Evolutionary conservation across 2,797 vertebrate genomes (phyloP), one percentile per base, ranked within the genome.

Genomic region (Scomberomorus guttatus): DNA sequence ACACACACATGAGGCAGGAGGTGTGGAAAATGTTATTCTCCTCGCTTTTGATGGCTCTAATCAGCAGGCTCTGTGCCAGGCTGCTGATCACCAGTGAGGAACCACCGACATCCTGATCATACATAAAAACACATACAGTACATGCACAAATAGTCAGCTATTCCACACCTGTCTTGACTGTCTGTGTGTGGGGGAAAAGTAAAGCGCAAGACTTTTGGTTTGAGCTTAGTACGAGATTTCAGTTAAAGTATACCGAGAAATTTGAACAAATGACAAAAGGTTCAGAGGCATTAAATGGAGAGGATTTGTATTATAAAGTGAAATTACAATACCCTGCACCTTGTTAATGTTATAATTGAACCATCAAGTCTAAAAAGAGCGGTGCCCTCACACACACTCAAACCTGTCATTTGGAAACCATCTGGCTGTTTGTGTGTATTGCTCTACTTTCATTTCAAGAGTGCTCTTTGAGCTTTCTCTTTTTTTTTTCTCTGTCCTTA

Each of bases 1-100:
- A 59, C 54, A 22, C 22, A 48, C 42, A 62, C 27, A 1, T 34
- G 55, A 72, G 51, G 42, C 44, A 29, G 56, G 37, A 75, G 25
- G 60, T 76, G 75, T 75, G 62, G 55, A 77, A 80, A 72, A 75
- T 62, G 27, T 55, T 29, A 25, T 68, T 81, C 67, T 74, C 48
- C 44, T 59, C 24, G 22, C 65, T 68, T 65, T 34, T 39, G 57
- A 72, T 29, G 75, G 72, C 50, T 77, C 57, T 75, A 79, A 85
- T 87, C 80, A 77, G 52, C 60, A 29, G 73, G 75, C 76, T 66
- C 29, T 7, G 69, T 18, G 55, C 37, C 18, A 10, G 37, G 4
- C 51, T 20, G 56, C 64, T 55, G 58, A 44, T 73, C 68, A 54
- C 1, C 42, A 77, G 54, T 1, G 65, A 27, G 69, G 64, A 57